phyloP scores from a whole-genome alignment of 2,888 invertebrate genomes.

The Holacanthella duospinosa region DNA sequence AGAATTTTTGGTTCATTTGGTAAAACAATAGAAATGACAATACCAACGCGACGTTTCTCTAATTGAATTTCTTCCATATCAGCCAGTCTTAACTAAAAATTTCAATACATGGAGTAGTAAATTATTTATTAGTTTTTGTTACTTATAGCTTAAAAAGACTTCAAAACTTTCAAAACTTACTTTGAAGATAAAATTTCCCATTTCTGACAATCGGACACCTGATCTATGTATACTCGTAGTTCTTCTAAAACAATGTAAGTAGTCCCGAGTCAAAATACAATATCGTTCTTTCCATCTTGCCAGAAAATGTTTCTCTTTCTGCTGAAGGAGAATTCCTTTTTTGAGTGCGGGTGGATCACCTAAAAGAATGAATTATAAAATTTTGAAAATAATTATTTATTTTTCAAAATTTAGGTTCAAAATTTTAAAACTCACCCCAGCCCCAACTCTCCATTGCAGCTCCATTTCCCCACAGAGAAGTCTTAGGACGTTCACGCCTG shows the following conservation, averaged over 20 bases:
- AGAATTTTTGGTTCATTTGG: slow-evolving; percentile 43
- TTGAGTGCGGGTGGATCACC: slow-evolving; percentile 50
- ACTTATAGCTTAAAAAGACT: no score
- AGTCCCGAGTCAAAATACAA: slow-evolving; percentile 55
- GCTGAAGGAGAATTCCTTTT: slow-evolving; percentile 54
- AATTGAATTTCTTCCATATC: slow-evolving; percentile 57
- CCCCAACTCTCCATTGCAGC: neutral
- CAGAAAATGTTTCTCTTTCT: slow-evolving; percentile 51
- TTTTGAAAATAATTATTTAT: no score
- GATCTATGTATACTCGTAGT: slow-evolving; percentile 43
- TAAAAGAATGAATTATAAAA: no score
- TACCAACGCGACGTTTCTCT: slow-evolving; percentile 55
- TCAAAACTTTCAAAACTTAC: slow-evolving; percentile 40
- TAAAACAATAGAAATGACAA: slow-evolving; percentile 50
- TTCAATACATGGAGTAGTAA: neutral
- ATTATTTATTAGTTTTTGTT: neutral
- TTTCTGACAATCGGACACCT: slow-evolving; percentile 48
- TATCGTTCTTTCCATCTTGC: slow-evolving; percentile 58
- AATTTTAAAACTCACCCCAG: neutral
- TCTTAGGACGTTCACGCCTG: neutral
- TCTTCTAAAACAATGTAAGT: slow-evolving; percentile 55
- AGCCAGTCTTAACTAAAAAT: slow-evolving; percentile 49
- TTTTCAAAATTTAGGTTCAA: neutral
- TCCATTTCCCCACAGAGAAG: slow-evolving; percentile 6
- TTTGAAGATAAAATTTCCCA: slow-evolving; percentile 59